Base-by-base conservation (phyloP, 2,113 vertebrate species). In the Sigmodon hispidus region DNA sequence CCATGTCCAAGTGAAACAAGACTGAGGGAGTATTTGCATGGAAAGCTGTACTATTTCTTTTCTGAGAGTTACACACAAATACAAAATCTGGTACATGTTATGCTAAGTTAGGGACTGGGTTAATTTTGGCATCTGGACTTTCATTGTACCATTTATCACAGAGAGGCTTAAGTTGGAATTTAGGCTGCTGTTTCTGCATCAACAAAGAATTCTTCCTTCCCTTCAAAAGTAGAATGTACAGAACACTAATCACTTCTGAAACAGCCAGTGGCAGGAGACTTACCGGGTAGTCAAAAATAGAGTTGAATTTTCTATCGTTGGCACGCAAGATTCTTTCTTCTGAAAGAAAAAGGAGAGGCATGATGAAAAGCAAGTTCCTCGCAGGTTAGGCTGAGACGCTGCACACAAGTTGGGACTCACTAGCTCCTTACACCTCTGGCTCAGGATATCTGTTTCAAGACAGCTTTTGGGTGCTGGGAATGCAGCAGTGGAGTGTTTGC, bases 251-350 rank as follows among this genome's bases (percentile, higher is more conserved):
- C 29, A 21, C 34, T 79, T 67, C 24, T 63, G 31, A 96, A 24
- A 40, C 4, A 95, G 85, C 89, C 86, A 94, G 81, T 95, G 0
- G 3, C 31, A 50, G 6, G 61, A 67, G 94, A 98, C 99, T 99
- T 94, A 99, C 99, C 59, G 99, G 99, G 96, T 99, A 99, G 50
- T 97, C 94, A 89, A 98, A 99, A 50, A 98, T 98, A 50, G 98
- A 93, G 97, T 99, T 99, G 94, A 99, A 99, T 92, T 98, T 91
- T 59, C 99, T 98, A 97, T 99, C 99, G 83, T 99, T 99, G 24
- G 99, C 99, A 95, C 98, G 98, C 57, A 99, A 97, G 79, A 95
- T 93, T 94, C 99, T 98, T 86, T 99, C 98, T 98, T 99, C 99
- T 99, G 97, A 17, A 94, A 97, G 96, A 86, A 93, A 87, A 73